Percentiles rank a stretch among this genome's conserved stretches.
Conservation (phyloP, 2,888 invertebrate species). For the Meteorus cinctellus region DNA sequence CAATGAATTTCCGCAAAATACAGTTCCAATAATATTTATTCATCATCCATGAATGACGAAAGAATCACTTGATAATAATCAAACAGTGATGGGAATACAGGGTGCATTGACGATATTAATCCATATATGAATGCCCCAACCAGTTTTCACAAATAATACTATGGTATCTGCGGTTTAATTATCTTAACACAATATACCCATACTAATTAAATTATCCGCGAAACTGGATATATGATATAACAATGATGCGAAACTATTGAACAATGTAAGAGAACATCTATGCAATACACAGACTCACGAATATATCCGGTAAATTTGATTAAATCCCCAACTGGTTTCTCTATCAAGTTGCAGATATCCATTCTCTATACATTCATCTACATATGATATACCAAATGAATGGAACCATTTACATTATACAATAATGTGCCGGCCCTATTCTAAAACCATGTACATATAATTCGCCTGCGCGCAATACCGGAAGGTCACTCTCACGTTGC, state of each 20-base stretch:
- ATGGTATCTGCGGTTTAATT: not conserved
- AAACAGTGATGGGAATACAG: too few species aligned
- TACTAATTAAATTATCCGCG: not conserved
- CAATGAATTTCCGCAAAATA: not conserved
- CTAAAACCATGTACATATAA: not conserved
- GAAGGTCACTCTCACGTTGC: not conserved
- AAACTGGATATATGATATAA: not conserved
- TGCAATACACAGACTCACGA: not conserved
- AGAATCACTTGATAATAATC: not conserved
- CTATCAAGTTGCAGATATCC: constrained; percentile 1
- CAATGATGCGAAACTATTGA: not conserved
- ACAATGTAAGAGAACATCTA: not conserved
- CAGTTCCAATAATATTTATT: not conserved
- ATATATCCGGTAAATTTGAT: not conserved
- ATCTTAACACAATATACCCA: not conserved
- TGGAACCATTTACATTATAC: constrained; percentile 21
- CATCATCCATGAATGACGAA: not conserved
- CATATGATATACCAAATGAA: not conserved
- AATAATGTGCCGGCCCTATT: constrained; percentile 1
- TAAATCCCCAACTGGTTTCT: not conserved
- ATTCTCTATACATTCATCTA: not conserved
- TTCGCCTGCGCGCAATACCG: not conserved
- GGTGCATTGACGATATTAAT: not conserved
- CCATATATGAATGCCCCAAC: not conserved
- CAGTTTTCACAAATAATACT: not conserved